Evolutionary conservation across 2,113 vertebrate species (phyloP).

Genomic region (Cichladusa arquata): DNA sequence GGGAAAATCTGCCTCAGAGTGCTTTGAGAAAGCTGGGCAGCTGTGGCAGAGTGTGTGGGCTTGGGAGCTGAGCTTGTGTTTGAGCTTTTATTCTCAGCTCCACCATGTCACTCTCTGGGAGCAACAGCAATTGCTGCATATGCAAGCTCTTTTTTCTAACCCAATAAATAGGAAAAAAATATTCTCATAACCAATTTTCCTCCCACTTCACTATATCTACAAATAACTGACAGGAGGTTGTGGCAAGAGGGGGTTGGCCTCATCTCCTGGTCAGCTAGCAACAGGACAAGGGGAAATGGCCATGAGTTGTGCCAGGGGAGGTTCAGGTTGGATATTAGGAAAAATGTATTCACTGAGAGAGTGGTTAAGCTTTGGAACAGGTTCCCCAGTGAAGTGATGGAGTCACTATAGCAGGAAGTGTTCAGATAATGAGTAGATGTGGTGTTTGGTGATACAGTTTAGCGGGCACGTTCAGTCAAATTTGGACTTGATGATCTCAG

Average conservation of each 20-base stretch:
- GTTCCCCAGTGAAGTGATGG: not conserved
- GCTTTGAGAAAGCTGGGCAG: not conserved
- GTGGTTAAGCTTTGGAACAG: not conserved
- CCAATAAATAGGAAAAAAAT: not conserved
- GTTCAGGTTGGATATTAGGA: not conserved
- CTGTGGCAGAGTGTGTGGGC: not conserved
- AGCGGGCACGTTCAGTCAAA: fast-evolving
- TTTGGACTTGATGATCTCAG: not conserved
- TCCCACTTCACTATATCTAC: not conserved
- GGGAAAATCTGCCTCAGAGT: not conserved
- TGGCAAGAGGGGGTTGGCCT: fast-evolving
- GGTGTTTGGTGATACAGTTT: not conserved
- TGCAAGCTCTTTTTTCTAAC: not conserved
- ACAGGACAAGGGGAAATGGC: not conserved
- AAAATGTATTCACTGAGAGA: not conserved
- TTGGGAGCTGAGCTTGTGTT: not conserved
- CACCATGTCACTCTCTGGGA: not conserved
- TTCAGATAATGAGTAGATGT: not conserved
- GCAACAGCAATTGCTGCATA: not conserved
- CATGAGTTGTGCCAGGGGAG: not conserved
- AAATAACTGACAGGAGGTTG: not conserved
- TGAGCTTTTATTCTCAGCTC: not conserved
- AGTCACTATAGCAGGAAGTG: not conserved
- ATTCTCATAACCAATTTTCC: not conserved
- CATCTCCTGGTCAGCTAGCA: not conserved